phyloP scores from a whole-genome alignment of 2,888 invertebrate species.

The Conus canariensis region DNA sequence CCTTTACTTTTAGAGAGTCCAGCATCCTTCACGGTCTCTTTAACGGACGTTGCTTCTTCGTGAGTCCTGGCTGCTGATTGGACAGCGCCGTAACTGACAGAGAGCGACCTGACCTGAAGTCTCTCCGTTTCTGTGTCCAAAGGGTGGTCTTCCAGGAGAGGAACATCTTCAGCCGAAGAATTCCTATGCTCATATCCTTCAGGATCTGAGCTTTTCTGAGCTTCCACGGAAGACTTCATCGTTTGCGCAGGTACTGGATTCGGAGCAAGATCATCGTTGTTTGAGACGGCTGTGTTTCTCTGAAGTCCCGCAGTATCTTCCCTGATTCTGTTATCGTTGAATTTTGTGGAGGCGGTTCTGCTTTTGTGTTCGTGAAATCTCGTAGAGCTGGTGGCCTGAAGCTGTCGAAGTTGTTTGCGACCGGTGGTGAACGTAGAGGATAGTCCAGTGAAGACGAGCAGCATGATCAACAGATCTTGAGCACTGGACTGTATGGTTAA shows the following conservation, averaged over 20 bases:
- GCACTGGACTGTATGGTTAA: conserved; percentile 26
- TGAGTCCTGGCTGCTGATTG: background rate
- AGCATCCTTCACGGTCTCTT: background rate
- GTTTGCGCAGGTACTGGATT: background rate
- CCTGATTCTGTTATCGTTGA: background rate
- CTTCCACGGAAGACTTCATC: background rate
- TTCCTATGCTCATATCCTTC: background rate
- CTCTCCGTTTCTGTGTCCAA: background rate
- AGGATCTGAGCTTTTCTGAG: background rate
- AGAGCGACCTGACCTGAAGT: background rate
- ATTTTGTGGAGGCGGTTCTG: background rate
- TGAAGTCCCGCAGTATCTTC: background rate
- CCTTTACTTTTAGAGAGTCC: background rate
- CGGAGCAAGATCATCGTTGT: background rate
- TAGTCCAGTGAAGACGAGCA: background rate
- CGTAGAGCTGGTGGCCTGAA: background rate
- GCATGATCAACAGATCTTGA: conserved; percentile 2
- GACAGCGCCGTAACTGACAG: background rate
- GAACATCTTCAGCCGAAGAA: background rate
- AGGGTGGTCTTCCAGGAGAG: background rate
- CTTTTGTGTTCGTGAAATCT: background rate
- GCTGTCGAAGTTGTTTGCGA: background rate
- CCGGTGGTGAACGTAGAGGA: background rate
- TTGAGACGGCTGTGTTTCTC: background rate
- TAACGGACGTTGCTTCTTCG: background rate